Conservation (phyloP, 2,797 vertebrate genomes). For the Alcedo atthis region DNA sequence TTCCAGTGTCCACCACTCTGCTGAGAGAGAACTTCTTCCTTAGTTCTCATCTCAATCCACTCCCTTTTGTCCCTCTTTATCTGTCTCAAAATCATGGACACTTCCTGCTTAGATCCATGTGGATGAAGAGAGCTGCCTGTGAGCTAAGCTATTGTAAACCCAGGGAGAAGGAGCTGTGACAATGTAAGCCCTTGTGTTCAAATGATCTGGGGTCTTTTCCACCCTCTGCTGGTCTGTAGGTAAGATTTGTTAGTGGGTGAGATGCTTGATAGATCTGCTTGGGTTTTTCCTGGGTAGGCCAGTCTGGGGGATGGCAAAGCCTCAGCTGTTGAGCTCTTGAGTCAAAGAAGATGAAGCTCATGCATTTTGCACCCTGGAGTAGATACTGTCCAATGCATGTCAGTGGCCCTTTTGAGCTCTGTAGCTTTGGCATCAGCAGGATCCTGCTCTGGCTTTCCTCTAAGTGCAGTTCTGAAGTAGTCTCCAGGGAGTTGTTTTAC, state of each 20-base stretch:
- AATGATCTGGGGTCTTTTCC: not conserved
- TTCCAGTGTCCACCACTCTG: too few species aligned
- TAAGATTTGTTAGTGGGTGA: not conserved
- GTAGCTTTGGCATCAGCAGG: not conserved
- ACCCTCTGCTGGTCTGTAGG: not conserved
- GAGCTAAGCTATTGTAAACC: not conserved
- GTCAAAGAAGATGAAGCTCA: not conserved
- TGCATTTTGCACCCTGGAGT: not conserved
- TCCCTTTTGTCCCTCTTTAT: not conserved
- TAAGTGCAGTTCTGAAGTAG: not conserved
- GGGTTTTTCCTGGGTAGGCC: not conserved
- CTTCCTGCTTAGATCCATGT: conserved; percentile 13
- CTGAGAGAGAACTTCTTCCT: too few species aligned
- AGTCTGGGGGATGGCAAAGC: not conserved
- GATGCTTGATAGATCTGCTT: not conserved
- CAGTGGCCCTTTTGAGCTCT: not conserved
- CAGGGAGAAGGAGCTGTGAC: not conserved
- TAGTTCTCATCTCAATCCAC: too few species aligned
- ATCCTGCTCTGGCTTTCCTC: not conserved
- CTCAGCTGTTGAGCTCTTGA: not conserved
- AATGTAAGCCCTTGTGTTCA: not conserved
- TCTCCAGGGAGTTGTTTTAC: not conserved
- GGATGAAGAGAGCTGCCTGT: not conserved
- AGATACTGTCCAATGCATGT: not conserved
- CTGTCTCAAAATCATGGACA: not conserved